phyloP scores from a whole-genome alignment of 2,888 invertebrate genomes.

The Pilophorus perplexus region DNA sequence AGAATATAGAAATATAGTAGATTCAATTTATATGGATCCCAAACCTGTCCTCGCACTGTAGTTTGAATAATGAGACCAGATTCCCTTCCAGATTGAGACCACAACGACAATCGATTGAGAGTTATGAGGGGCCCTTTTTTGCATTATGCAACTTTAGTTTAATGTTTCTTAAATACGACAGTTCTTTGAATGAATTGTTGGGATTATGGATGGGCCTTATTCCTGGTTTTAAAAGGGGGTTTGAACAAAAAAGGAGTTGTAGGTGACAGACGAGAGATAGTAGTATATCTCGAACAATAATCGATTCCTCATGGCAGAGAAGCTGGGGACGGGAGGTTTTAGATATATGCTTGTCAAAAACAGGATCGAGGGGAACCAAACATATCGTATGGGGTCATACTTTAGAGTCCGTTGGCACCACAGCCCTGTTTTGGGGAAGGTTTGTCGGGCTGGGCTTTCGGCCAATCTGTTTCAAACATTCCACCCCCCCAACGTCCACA shows the following conservation, averaged over 20 bases:
- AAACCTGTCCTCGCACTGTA: too few species aligned
- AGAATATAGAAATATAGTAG: too few species aligned
- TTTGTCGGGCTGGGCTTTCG: conserved; percentile 27
- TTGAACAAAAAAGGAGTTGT: background rate
- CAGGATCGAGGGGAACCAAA: conserved; percentile 33
- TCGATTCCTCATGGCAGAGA: conserved; percentile 4
- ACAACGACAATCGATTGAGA: too few species aligned
- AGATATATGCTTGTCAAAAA: conserved; percentile 41
- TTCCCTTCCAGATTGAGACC: too few species aligned
- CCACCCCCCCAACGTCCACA: background rate
- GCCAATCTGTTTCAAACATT: conserved; percentile 31
- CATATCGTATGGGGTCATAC: conserved; percentile 33
- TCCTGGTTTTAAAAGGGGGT: background rate
- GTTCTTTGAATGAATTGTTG: background rate
- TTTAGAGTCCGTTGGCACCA: conserved; percentile 26
- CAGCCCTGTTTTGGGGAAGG: background rate
- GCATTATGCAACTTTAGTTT: too few species aligned
- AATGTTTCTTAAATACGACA: too few species aligned
- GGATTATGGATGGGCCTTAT: background rate
- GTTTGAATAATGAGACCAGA: too few species aligned
- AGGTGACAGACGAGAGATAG: conserved; percentile 7
- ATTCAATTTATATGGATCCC: too few species aligned
- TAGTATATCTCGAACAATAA: conserved; percentile 26
- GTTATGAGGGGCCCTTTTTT: too few species aligned
- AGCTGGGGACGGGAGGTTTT: conserved; percentile 3